These are phyloP conservation scores for Sandelia bainsii DNA, from an alignment of 2,797 vertebrate genomes.

Conservation along the genomic window DNA sequence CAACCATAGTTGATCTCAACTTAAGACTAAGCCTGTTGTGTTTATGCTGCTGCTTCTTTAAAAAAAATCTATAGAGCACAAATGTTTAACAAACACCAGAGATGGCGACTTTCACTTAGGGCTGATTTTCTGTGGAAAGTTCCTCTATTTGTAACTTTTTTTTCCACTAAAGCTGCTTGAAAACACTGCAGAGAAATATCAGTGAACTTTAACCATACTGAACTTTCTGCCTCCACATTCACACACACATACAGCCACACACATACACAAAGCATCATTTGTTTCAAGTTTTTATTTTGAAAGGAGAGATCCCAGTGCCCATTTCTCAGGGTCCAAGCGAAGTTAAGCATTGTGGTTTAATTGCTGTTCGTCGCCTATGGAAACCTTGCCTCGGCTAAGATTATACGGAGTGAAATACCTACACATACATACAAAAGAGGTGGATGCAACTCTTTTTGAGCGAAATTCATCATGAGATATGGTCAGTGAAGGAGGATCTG, in stretches of 20 bases:
- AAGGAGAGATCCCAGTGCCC: slow-evolving; percentile 69
- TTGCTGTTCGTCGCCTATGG: slow-evolving; percentile 56
- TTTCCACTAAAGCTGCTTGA: slow-evolving; percentile 65
- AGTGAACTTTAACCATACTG: slow-evolving; percentile 45
- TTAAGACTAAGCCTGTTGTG: slow-evolving; percentile 73
- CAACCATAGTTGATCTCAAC: slow-evolving; percentile 72
- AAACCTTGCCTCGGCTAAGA: slow-evolving; percentile 54
- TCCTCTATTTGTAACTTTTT: slow-evolving; percentile 40
- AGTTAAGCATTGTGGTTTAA: slow-evolving; percentile 59
- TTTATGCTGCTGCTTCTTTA: slow-evolving; percentile 74
- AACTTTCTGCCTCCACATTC: slow-evolving; percentile 36
- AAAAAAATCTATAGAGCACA: slow-evolving; percentile 65
- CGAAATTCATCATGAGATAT: slow-evolving; percentile 62
- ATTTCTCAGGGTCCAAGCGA: slow-evolving; percentile 83
- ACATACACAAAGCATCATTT: slow-evolving; percentile 38
- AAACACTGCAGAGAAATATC: slow-evolving; percentile 47
- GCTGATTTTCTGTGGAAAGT: slow-evolving; percentile 50
- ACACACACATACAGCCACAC: slow-evolving; percentile 24
- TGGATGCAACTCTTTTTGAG: slow-evolving; percentile 65
- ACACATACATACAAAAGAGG: slow-evolving; percentile 24
- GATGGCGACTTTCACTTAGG: slow-evolving; percentile 46
- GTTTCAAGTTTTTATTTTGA: slow-evolving; percentile 68
- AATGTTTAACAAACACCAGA: slow-evolving; percentile 61
- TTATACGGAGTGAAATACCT: slow-evolving; percentile 40
- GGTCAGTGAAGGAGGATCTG: slow-evolving; percentile 49